phyloP scores from a whole-genome alignment of 1,140 invertebrate genomes.

The Idris sp. region DNA sequence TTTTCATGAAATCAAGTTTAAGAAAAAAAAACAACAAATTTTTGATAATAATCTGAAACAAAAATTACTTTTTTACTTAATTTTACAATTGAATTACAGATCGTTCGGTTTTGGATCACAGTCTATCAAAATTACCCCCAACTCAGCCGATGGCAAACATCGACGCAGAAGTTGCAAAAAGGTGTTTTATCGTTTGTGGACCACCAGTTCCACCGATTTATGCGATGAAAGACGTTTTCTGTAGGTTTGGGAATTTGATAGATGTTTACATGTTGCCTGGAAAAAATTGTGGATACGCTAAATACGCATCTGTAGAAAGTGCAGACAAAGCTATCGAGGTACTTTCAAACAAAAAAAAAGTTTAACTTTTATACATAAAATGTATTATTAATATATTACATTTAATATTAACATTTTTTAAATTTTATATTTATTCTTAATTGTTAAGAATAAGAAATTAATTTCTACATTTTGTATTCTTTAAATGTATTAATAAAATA shows the following conservation, averaged over 20 bases:
- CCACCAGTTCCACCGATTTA: slow-evolving; percentile 87
- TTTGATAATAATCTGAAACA: too few species aligned
- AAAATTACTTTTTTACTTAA: too few species aligned
- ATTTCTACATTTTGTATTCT: too few species aligned
- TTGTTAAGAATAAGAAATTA: too few species aligned
- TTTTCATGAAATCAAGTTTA: too few species aligned
- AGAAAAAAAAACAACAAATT: neutral
- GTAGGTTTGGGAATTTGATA: slow-evolving; percentile 94
- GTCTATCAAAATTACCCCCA: slow-evolving; percentile 83
- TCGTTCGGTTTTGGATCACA: slow-evolving; percentile 67
- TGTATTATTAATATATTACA: too few species aligned
- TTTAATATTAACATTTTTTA: too few species aligned
- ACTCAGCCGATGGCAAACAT: slow-evolving; percentile 85
- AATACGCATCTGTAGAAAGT: slow-evolving; percentile 88
- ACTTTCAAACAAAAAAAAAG: slow-evolving; percentile 1
- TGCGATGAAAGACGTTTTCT: slow-evolving; percentile 92
- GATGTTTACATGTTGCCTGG: slow-evolving; percentile 93
- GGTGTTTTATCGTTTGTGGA: slow-evolving; percentile 88
- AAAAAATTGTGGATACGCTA: slow-evolving; percentile 94
- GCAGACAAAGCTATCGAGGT: slow-evolving; percentile 89
- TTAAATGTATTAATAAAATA: neutral
- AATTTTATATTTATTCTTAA: too few species aligned
- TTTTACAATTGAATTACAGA: too few species aligned
- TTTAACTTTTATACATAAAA: too few species aligned
- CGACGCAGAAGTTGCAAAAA: slow-evolving; percentile 83